These are phyloP conservation scores for Crematogaster levior DNA, from an alignment of 2,888 invertebrate genomes.

Conservation along the genomic window DNA sequence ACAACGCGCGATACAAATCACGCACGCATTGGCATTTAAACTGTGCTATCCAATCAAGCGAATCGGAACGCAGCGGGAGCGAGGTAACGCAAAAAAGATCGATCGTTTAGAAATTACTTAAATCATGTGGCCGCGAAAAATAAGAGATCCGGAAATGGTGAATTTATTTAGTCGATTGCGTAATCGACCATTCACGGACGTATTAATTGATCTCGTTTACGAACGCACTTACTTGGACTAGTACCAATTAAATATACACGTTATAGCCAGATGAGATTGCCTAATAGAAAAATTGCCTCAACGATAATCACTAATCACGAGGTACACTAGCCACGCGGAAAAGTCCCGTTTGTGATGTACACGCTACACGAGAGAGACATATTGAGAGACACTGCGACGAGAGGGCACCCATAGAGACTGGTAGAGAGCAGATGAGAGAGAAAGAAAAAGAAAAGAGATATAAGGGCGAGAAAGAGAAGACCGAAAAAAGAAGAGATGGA, in stretches of 20 bases:
- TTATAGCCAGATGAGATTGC: slow-evolving; percentile 5
- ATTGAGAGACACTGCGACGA: slow-evolving; percentile 72
- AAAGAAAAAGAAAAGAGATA: slow-evolving; percentile 55
- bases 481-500: slow-evolving; percentile 68
- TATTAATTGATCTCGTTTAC: slow-evolving; percentile 44
- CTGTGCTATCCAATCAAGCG: slow-evolving; percentile 40
- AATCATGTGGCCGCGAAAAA: slow-evolving; percentile 1
- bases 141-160: slow-evolving; percentile 24
- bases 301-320: slow-evolving; percentile 34
- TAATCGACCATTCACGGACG: slow-evolving; percentile 24
- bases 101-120: slow-evolving; percentile 31
- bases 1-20: slow-evolving; percentile 46
- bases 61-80: slow-evolving; percentile 40
- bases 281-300: slow-evolving; percentile 36
- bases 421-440: slow-evolving; percentile 54
- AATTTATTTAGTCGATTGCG: slow-evolving; percentile 25
- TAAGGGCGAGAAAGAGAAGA: slow-evolving; percentile 53
- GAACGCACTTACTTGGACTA: not conserved
- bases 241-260: slow-evolving; percentile 47
- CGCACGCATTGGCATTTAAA: slow-evolving; percentile 41
- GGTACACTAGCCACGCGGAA: not conserved
- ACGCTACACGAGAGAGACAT: slow-evolving; percentile 36
- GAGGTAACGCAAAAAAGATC: not conserved
- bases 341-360: not conserved
- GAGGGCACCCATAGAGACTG: slow-evolving; percentile 57